These are phyloP conservation scores for Melipona quadrifasciata DNA, from an alignment of 1,140 invertebrate species.

Conservation along the genomic window DNA sequence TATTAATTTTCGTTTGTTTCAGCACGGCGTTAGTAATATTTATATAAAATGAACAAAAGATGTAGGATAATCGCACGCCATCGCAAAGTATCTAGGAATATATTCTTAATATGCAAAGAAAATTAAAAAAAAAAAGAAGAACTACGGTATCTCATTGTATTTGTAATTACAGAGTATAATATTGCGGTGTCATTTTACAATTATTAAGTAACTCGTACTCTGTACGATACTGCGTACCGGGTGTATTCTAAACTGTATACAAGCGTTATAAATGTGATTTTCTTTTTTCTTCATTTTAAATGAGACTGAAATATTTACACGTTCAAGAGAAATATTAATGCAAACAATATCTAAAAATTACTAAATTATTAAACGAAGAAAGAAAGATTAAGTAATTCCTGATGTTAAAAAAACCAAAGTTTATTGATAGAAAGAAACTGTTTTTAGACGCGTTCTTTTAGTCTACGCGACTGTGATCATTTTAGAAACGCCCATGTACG, in stretches of 20 bases:
- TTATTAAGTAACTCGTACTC: conserved; percentile 72
- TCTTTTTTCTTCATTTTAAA: conserved; percentile 11
- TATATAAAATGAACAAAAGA: conserved; percentile 49
- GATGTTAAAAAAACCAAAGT: conserved; percentile 21
- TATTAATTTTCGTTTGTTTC: conserved; percentile 15
- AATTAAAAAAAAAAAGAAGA: conserved; percentile 67
- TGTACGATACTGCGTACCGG: conserved; percentile 62
- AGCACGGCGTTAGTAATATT: conserved; percentile 34
- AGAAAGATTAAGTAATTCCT: not conserved
- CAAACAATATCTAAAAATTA: conserved; percentile 29
- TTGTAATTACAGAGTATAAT: conserved; percentile 74
- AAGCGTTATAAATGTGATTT: conserved; percentile 29
- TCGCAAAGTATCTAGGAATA: conserved; percentile 71
- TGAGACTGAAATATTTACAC: conserved; percentile 19
- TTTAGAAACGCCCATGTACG: conserved; percentile 76
- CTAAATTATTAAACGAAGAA: conserved; percentile 15
- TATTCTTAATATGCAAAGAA: conserved; percentile 78
- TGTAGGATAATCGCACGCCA: conserved; percentile 69
- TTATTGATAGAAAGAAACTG: conserved; percentile 17
- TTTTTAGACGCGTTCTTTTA: conserved; percentile 54
- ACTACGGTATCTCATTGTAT: conserved; percentile 77
- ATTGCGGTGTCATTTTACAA: conserved; percentile 71
- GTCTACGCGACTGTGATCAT: conserved; percentile 65
- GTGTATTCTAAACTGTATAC: conserved; percentile 72
- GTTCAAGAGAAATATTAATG: conserved; percentile 22